These are phyloP conservation scores for Bos javanicus DNA, from an alignment of 2,113 vertebrate genomes.

Conservation along the genomic window DNA sequence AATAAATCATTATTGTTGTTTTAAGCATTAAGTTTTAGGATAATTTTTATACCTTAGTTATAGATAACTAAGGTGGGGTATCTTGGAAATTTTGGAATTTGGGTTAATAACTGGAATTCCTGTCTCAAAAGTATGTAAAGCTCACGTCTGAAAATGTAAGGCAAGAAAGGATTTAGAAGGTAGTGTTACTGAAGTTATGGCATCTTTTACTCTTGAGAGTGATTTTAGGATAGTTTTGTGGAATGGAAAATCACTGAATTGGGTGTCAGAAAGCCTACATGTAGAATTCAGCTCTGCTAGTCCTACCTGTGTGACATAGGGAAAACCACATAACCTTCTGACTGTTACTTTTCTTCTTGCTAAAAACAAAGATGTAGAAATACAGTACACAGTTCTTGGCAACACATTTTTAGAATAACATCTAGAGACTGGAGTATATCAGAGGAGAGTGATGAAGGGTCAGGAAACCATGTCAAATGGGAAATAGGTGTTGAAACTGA, in stretches of 20 bases:
- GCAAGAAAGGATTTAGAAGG: slow-evolving; percentile 9
- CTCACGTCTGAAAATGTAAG: neutral
- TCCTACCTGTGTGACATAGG: neutral
- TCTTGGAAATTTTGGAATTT: slow-evolving; percentile 10
- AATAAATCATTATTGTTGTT: neutral
- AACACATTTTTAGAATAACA: neutral
- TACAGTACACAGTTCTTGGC: neutral
- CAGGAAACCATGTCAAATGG: neutral
- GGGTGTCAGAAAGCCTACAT: neutral
- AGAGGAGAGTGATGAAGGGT: neutral
- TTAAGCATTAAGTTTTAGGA: neutral
- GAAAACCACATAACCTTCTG: neutral
- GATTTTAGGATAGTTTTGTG: neutral
- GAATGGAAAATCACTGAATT: neutral
- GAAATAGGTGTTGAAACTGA: neutral
- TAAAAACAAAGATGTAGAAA: slow-evolving; percentile 6
- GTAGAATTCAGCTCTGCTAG: slow-evolving; percentile 8
- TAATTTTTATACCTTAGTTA: neutral
- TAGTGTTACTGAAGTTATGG: neutral
- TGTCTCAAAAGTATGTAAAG: neutral
- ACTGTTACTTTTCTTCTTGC: neutral
- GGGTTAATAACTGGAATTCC: neutral
- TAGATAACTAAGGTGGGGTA: neutral
- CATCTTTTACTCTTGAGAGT: neutral
- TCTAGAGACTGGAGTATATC: neutral